Evolutionary conservation across 2,113 vertebrate genomes (phyloP).

Genomic region (Thamnophis sirtalis): DNA sequence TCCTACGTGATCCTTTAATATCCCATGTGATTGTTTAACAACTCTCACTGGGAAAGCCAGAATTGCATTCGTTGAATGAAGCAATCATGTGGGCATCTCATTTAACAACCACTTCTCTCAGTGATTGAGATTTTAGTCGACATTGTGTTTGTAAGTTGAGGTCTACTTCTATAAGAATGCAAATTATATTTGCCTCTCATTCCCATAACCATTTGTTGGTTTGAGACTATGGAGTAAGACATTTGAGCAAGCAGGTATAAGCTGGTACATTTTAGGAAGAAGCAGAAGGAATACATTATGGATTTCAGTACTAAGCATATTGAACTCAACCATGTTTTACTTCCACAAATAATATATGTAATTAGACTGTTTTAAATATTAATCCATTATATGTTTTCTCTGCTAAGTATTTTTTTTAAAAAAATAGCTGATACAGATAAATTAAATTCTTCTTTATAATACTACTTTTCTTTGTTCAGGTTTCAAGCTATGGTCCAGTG

Average conservation of each 20-base stretch:
- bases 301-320: too few species aligned
- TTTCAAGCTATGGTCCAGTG: conserved; percentile 84
- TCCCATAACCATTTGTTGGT: neutral
- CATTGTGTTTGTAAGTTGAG: too few species aligned
- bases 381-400: neutral
- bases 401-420: neutral
- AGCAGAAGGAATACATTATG: neutral
- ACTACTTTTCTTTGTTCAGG: conserved; percentile 66
- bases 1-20: too few species aligned
- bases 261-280: neutral
- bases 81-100: too few species aligned
- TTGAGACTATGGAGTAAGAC: neutral
- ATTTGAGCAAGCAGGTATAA: neutral
- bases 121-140: too few species aligned
- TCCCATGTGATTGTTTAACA: too few species aligned
- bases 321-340: neutral
- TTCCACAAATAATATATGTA: neutral
- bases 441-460: neutral
- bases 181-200: neutral
- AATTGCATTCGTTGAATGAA: too few species aligned
- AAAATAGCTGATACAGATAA: neutral
- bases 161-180: neutral
- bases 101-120: too few species aligned
- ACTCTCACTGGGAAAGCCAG: too few species aligned
- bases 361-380: neutral